Evolutionary conservation across 1,140 invertebrate species (phyloP).

Genomic region (Formica exsecta): DNA sequence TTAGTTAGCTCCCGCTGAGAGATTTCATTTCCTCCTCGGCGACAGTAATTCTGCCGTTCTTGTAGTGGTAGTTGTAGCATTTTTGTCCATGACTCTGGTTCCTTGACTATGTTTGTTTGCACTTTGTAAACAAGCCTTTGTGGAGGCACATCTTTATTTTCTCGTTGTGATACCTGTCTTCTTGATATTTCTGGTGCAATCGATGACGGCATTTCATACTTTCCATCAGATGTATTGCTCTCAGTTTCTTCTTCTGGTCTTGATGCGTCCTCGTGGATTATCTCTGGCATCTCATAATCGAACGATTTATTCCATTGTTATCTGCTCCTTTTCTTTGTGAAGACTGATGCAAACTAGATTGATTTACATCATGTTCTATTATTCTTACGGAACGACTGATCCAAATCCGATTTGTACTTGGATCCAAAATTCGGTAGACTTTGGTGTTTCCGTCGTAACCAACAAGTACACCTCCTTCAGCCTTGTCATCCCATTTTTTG

Average conservation of each 20-base stretch:
- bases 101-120: background rate
- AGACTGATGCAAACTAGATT: background rate
- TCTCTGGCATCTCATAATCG: background rate
- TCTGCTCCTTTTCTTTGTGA: background rate
- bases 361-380: constrained; percentile 43
- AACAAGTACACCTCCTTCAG: constrained; percentile 70
- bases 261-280: background rate
- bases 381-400: constrained; percentile 11
- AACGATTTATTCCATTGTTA: background rate
- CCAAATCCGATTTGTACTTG: background rate
- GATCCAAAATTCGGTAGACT: constrained; percentile 69
- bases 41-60: constrained; percentile 2
- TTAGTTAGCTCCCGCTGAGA: constrained; percentile 64
- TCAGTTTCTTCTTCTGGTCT: background rate
- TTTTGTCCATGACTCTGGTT: constrained; percentile 6
- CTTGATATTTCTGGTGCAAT: background rate
- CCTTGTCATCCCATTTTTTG: constrained; percentile 77
- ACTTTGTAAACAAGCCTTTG: constrained; percentile 33
- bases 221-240: background rate
- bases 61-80: background rate
- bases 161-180: constrained; percentile 38
- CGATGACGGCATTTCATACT: background rate
- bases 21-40: constrained; percentile 58
- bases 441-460: constrained; percentile 75
- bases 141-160: constrained; percentile 48